Evolutionary conservation across 2,797 vertebrate genomes (phyloP).

Genomic region (Vireo griseus): DNA sequence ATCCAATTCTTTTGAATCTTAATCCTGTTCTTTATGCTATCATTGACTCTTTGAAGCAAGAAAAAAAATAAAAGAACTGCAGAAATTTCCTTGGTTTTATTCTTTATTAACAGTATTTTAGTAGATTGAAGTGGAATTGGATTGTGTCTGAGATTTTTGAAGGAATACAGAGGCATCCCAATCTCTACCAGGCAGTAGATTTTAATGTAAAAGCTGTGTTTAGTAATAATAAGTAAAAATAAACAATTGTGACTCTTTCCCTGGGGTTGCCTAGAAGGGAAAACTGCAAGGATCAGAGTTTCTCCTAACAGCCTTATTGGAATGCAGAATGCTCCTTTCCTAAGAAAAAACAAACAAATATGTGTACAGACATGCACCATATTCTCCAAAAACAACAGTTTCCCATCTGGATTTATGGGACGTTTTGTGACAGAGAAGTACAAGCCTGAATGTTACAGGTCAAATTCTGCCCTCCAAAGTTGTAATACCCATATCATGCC

Average conservation of each 20-base stretch:
- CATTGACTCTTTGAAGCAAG: background rate
- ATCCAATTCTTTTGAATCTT: background rate
- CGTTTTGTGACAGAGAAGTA: background rate
- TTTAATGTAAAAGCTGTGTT: background rate
- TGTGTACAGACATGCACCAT: rapidly evolving
- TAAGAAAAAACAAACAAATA: background rate
- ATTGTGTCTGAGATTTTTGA: background rate
- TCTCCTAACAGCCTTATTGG: background rate
- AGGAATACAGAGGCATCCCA: background rate
- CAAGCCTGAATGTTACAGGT: background rate
- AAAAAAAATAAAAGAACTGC: background rate
- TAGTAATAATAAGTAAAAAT: background rate
- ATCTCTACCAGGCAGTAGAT: background rate
- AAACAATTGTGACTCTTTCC: background rate
- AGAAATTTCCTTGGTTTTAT: background rate
- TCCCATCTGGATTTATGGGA: background rate
- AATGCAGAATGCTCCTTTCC: background rate
- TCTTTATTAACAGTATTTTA: background rate
- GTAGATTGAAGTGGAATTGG: background rate
- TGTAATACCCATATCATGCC: background rate
- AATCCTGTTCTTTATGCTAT: background rate
- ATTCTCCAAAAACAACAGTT: background rate
- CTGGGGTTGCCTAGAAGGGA: background rate
- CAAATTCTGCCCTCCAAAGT: background rate
- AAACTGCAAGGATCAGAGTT: background rate